These are phyloP conservation scores for Corythornis vintsioides DNA, from an alignment of 2,113 vertebrate genomes.

Conservation along the genomic window DNA sequence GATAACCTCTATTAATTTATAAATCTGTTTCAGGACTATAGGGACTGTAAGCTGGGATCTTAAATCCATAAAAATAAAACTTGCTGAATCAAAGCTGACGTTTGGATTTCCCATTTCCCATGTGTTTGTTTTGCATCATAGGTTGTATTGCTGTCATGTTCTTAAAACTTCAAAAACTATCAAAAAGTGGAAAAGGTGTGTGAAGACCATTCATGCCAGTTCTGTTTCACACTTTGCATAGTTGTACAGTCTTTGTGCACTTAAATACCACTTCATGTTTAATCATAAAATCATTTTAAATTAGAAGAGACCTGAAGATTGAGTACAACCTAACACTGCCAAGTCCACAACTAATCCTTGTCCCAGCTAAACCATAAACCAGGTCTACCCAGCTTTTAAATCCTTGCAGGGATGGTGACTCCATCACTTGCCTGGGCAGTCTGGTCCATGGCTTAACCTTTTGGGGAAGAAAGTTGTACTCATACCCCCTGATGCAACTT, in stretches of 20 bases:
- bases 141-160: accelerated
- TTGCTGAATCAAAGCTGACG: neutral
- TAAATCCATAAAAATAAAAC: neutral
- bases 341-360: neutral
- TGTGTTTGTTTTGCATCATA: neutral
- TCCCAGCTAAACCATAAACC: neutral
- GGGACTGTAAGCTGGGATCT: neutral
- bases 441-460: neutral
- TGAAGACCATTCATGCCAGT: neutral
- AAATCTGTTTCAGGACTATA: neutral
- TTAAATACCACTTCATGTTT: neutral
- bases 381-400: accelerated
- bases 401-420: neutral
- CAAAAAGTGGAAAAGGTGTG: neutral
- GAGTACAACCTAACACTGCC: neutral
- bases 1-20: neutral
- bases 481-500: neutral
- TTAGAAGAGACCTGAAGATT: neutral
- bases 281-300: neutral
- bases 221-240: neutral
- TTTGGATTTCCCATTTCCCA: neutral
- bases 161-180: neutral
- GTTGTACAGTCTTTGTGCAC: neutral
- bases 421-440: too few species aligned
- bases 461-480: neutral